Evolutionary conservation across 2,888 invertebrate species (phyloP), one percentile per base, ranked within the genome.

Genomic region (Cantharis rustica): DNA sequence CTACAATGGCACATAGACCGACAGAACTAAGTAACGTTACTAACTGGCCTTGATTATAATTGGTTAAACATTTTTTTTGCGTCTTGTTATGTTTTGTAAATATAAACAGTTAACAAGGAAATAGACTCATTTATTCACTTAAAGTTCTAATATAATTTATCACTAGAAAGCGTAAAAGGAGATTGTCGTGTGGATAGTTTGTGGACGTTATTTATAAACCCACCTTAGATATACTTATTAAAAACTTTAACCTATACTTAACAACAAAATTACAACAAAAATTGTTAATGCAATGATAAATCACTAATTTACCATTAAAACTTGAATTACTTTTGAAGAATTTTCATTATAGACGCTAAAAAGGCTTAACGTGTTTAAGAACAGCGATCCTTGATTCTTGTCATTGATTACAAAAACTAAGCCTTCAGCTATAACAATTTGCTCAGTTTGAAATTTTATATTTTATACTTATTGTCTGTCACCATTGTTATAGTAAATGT

Each of bases 381-480:
- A 7, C 47, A 47, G 47, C 47, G 47, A 47, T 47, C n/a, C 47
- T 47, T 47, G 47, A 47, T 47, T 47, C 47, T 47, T 20, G 17
- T 23, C n/a, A 23, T 66, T 66, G 13, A 66, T 66, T 66, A 20
- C 13, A n/a, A 2, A 20, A 66, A 66, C 64, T 66, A 20, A n/a
- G 64, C 23, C 13, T 17, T 23, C 10, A 66, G 23, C 16, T 66
- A 66, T n/a, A 20, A 66, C 16, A 66, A 66, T 66, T 16, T 20
- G 20, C 64, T 23, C 13, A 66, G 64, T 66, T 26, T 26, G 11
- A 73, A 73, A 17, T 73, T 61, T 62, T 11, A 16, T 26, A 15
- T 73, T 73, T 73, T 62, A 69, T 69, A 62, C 61, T 69, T 68
- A 69, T 68, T 61, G 23, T 68, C 68, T 61, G 61, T 62, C 61